Percentiles rank a stretch among this genome's conserved stretches.
phyloP scores from a whole-genome alignment of 1,140 invertebrate species.

The Tetramorium simillimum region DNA sequence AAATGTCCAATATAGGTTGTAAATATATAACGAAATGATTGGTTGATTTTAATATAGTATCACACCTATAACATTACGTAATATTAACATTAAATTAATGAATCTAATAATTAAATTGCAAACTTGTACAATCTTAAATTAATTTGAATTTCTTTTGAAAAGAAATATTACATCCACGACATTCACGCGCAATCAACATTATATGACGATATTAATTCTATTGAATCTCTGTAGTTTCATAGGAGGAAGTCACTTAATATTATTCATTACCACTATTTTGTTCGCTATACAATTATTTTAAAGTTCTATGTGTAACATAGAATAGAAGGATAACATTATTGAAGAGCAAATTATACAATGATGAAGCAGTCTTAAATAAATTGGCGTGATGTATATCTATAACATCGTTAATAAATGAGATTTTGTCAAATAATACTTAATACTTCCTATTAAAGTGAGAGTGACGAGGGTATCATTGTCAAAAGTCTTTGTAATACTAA shows the following conservation, averaged over 20 bases:
- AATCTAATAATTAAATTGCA: constrained; percentile 18
- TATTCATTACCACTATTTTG: constrained; percentile 33
- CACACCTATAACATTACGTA: background rate
- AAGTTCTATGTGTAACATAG: constrained; percentile 58
- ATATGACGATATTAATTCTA: constrained; percentile 26
- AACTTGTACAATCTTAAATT: constrained; percentile 16
- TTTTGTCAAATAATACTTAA: constrained; percentile 78
- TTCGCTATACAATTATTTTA: constrained; percentile 63
- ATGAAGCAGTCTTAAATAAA: constrained; percentile 80
- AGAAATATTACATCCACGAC: background rate
- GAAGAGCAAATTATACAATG: constrained; percentile 61
- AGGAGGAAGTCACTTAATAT: constrained; percentile 48
- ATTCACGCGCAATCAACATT: background rate
- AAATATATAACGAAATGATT: constrained; percentile 29
- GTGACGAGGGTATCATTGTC: constrained; percentile 47
- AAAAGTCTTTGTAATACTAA: constrained; percentile 49
- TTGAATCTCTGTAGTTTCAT: constrained; percentile 47
- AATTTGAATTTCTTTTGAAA: background rate
- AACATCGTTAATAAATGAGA: constrained; percentile 61
- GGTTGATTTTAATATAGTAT: constrained; percentile 18
- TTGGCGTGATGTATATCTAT: constrained; percentile 67
- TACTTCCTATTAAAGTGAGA: constrained; percentile 53
- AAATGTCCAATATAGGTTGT: background rate
- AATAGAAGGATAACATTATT: constrained; percentile 52
- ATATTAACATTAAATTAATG: constrained; percentile 19